Conservation (phyloP, 2,113 vertebrate species). For the Carassius auratus region DNA sequence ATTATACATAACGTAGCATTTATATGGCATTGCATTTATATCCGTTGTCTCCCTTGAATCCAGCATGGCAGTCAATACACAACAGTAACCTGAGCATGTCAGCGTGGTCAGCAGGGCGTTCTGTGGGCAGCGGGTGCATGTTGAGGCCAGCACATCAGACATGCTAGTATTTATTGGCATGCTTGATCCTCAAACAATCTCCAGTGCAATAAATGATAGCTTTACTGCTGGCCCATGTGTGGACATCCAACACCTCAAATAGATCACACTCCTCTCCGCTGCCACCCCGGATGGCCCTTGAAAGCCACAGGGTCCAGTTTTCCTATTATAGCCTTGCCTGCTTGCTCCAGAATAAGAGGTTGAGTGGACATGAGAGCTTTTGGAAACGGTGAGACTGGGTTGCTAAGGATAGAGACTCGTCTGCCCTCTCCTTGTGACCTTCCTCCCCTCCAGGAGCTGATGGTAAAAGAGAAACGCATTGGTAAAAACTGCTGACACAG, state of each 20-base stretch:
- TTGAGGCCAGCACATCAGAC: conserved; percentile 20
- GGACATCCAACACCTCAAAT: conserved; percentile 72
- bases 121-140: neutral
- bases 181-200: conserved; percentile 47
- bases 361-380: conserved; percentile 58
- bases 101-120: conserved; percentile 5
- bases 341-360: conserved; percentile 60
- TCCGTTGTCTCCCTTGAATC: neutral
- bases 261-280: conserved; percentile 54
- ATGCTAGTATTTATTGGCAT: conserved; percentile 51
- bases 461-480: conserved; percentile 46
- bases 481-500: conserved; percentile 48
- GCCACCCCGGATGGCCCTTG: conserved; percentile 37
- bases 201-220: conserved; percentile 62
- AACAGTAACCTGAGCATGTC: neutral
- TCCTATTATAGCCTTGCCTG: conserved; percentile 66
- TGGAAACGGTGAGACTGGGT: conserved; percentile 57
- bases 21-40: neutral
- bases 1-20: neutral
- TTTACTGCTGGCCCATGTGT: conserved; percentile 65
- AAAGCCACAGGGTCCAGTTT: conserved; percentile 60
- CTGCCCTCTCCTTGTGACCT: conserved; percentile 51
- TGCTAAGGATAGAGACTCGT: conserved; percentile 56
- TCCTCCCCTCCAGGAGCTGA: conserved; percentile 45
- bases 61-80: conserved; percentile 11